Conservation (phyloP, 2,113 vertebrate genomes). For the Centropristis striata region DNA sequence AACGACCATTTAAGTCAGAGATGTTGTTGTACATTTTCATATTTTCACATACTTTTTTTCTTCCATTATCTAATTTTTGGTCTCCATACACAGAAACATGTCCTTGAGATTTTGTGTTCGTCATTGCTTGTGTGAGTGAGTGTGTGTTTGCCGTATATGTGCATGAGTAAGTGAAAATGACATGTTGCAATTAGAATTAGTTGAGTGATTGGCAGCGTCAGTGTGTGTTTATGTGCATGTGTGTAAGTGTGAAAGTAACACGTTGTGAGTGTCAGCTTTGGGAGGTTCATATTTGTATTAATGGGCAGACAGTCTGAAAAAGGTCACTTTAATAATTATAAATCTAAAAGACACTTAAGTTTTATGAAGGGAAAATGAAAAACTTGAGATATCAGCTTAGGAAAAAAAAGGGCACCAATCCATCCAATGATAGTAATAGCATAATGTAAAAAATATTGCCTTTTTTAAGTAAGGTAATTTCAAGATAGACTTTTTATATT, state of each 20-base stretch:
- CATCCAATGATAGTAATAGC: neutral
- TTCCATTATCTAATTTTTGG: neutral
- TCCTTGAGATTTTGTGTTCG: neutral
- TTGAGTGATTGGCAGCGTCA: conserved; percentile 1
- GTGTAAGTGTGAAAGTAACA: conserved; percentile 18
- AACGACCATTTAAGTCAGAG: too few species aligned
- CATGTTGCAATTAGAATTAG: neutral
- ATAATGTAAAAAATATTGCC: neutral
- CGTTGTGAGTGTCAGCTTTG: neutral
- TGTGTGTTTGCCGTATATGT: neutral
- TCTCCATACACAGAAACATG: neutral
- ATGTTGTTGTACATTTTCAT: neutral
- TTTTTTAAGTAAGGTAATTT: neutral
- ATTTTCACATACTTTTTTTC: neutral
- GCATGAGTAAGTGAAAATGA: neutral
- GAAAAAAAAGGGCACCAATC: neutral
- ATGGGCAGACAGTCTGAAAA: neutral
- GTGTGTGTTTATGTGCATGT: conserved; percentile 17
- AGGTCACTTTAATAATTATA: conserved; percentile 11
- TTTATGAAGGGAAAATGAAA: neutral
- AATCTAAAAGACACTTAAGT: neutral
- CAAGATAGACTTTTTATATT: neutral
- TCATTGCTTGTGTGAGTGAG: neutral
- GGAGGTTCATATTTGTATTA: neutral
- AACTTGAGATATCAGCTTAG: neutral